Evolutionary conservation across 2,888 invertebrate genomes (phyloP), one percentile per base, ranked within the genome.

Genomic region (Stenolophus ochropezus): DNA sequence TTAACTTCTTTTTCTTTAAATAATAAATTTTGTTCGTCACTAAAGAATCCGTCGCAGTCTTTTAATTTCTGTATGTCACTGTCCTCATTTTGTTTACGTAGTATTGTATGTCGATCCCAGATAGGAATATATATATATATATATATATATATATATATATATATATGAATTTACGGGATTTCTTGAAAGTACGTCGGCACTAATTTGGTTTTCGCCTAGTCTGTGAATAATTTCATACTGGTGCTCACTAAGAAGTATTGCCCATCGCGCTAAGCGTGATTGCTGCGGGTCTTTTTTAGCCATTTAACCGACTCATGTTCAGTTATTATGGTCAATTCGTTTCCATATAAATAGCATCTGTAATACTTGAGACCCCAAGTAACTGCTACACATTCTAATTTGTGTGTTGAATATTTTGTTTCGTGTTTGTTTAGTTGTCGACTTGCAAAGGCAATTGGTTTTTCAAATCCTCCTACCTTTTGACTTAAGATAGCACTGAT

Each of bases 381-480:
- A 0, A 85, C 76, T 0, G 84, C 85, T 23, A 86, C 53, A 0
- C 84, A 75, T 83, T 86, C 86, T n/a, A 83, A 82, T 78, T 86
- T 84, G n/a, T 82, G 84, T 6, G 85, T 84, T 6, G 82, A 69
- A 65, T 85, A 85, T 27, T 83, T 84, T 14, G 11, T 49, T 81
- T 85, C 84, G 0, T 81, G 53, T 65, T 77, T 65, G 25, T 83
- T 84, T n/a, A 85, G 74, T 1, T 83, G 83, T 16, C 85, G 76
- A 42, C 84, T 84, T 0, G 85, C 84, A 25, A 83, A 86, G 6
- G 85, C 84, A 3, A 86, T 76, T 2, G 85, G 85, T 5, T 79
- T 75, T 20, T 84, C 84, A 6, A 81, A 69, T 0, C 81, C 82
- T 14, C 78, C 53, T 0, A 51, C n/a, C n/a, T 79, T 79, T 75